Evolutionary conservation across 2,113 vertebrate genomes (phyloP).

Genomic region (Rynchops niger): DNA sequence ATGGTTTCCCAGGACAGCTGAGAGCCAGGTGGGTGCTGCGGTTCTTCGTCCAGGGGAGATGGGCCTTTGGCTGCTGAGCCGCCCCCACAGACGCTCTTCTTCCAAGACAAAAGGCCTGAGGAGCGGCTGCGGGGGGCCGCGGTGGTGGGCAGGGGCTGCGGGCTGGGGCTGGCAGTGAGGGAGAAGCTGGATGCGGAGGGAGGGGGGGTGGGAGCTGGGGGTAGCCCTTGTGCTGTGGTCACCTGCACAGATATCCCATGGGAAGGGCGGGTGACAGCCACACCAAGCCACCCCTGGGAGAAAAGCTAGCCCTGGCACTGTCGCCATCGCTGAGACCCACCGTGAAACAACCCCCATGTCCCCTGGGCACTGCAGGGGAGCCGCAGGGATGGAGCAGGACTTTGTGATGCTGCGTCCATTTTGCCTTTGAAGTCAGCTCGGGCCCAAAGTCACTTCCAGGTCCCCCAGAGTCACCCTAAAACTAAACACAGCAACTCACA

Average conservation of each 20-base stretch:
- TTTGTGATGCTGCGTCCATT: not conserved
- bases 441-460: not conserved
- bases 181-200: not conserved
- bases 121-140: rapidly evolving
- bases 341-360: not conserved
- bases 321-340: rapidly evolving
- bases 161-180: not conserved
- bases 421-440: not conserved
- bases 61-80: not conserved
- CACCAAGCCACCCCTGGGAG: not conserved
- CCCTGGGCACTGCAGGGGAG: not conserved
- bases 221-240: rapidly evolving
- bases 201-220: not conserved
- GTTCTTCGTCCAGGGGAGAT: not conserved
- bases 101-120: not conserved
- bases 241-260: rapidly evolving
- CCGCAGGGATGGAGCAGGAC: not conserved
- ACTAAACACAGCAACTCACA: not conserved
- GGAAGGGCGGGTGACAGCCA: not conserved
- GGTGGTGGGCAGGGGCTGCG: not conserved
- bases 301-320: rapidly evolving
- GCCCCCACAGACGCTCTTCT: not conserved
- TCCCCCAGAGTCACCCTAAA: not conserved
- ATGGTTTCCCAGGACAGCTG: not conserved
- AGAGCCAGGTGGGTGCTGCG: not conserved